A percentile compares a stretch with the other conserved stretches of the same genome.
These are phyloP conservation scores for Falcunculus frontatus DNA, from an alignment of 2,113 vertebrate species.

Conservation along the genomic window DNA sequence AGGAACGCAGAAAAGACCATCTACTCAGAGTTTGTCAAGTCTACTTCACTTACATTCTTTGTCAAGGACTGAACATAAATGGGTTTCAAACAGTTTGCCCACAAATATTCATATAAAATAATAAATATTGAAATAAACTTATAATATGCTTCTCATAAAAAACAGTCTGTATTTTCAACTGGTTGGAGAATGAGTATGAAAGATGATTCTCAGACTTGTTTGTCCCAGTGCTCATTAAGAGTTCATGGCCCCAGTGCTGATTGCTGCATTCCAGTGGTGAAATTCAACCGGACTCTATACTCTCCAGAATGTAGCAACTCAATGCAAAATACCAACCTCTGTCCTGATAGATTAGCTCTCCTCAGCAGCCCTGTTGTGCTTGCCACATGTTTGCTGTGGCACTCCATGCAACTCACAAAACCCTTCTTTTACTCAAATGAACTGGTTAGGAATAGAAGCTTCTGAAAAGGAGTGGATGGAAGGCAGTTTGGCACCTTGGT, in stretches of 20 bases:
- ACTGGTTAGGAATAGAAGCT: not conserved
- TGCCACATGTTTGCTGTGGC: not conserved
- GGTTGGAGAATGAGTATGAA: not conserved
- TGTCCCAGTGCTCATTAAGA: not conserved
- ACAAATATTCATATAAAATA: not conserved
- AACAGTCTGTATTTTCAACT: not conserved
- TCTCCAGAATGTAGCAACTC: not conserved
- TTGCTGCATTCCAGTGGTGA: not conserved
- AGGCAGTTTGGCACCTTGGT: not conserved
- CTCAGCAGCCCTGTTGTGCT: not conserved
- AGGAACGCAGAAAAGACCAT: not conserved
- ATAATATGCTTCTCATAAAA: not conserved
- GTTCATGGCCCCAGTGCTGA: not conserved
- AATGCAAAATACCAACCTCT: not conserved
- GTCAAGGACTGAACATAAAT: not conserved
- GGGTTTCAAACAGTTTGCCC: not conserved
- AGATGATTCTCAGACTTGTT: not conserved
- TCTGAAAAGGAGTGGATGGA: not conserved
- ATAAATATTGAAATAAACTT: not conserved
- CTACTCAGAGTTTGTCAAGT: not conserved
- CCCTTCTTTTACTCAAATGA: not conserved
- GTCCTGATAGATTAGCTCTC: not conserved
- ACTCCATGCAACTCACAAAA: too few relatives aligned
- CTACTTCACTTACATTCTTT: not conserved
- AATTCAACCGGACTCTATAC: not conserved